These are phyloP conservation scores for Sphaeridia pumilis DNA, from an alignment of 2,888 invertebrate species.

Conservation along the genomic window DNA sequence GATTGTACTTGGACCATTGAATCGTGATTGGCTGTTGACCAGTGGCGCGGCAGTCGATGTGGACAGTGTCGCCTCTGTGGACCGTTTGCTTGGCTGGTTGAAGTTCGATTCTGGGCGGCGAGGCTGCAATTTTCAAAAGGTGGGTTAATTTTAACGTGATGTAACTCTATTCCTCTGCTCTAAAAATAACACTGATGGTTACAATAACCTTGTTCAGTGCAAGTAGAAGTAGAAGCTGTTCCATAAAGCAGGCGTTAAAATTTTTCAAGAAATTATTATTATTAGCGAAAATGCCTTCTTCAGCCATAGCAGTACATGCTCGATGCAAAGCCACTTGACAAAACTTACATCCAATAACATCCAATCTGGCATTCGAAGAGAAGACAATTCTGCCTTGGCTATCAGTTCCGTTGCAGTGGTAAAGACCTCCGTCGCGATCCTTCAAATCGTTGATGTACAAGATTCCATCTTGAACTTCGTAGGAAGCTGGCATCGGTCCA, in stretches of 20 bases:
- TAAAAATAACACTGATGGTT: too few relatives aligned
- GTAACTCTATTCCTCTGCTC: too few relatives aligned
- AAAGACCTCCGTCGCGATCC: conserved; percentile 56
- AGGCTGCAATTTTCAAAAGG: conserved; percentile 48
- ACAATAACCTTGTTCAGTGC: too few relatives aligned
- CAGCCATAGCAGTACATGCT: too few relatives aligned
- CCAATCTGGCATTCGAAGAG: conserved; percentile 47
- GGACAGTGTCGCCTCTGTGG: conserved; percentile 60
- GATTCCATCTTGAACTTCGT: conserved; percentile 45
- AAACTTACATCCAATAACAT: conserved; percentile 48
- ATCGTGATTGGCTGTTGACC: conserved; percentile 62
- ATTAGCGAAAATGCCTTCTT: too few relatives aligned
- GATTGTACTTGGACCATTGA: conserved; percentile 56
- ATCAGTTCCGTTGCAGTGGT: conserved; percentile 55
- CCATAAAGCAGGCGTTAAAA: too few relatives aligned
- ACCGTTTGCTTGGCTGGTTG: conserved; percentile 60
- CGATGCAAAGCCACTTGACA: too few relatives aligned
- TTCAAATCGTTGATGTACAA: conserved; percentile 51
- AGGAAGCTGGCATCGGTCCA: conserved; percentile 49
- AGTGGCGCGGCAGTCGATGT: conserved; percentile 59
- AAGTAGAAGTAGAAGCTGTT: too few relatives aligned
- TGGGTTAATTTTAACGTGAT: too few relatives aligned
- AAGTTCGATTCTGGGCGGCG: conserved; percentile 56
- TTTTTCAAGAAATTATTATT: too few relatives aligned
- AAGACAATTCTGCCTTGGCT: conserved; percentile 45